Evolutionary conservation across 2,888 invertebrate species (phyloP).

Genomic region (Melinopterus prodromus): DNA sequence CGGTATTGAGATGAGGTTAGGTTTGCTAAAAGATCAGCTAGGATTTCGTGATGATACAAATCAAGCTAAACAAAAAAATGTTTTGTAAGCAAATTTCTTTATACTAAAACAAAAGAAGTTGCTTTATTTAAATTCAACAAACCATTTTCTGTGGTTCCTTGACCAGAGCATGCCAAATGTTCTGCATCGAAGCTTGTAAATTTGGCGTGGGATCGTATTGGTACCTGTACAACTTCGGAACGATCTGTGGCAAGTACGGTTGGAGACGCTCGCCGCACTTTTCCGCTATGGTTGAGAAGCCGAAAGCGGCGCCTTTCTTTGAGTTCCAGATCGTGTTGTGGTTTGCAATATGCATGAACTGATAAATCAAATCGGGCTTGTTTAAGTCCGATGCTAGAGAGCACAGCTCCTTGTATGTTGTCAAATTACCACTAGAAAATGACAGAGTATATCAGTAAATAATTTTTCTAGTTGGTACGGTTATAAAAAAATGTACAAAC

Average conservation of each 20-base stretch:
- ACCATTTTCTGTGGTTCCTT: conserved; percentile 85
- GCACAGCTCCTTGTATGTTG: conserved; percentile 95
- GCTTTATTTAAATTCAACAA: conserved; percentile 43
- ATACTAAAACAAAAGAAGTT: neutral
- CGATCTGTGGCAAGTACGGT: conserved; percentile 82
- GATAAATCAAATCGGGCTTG: conserved; percentile 93
- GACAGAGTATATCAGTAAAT: neutral
- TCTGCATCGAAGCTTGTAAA: conserved; percentile 91
- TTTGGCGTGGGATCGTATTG: conserved; percentile 94
- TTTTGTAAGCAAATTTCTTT: neutral
- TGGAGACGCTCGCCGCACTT: conserved; percentile 85
- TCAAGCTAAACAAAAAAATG: conserved; percentile 68
- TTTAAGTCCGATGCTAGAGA: conserved; percentile 93
- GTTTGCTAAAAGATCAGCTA: conserved; percentile 82
- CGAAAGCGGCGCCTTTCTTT: conserved; percentile 93
- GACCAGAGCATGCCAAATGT: conserved; percentile 93
- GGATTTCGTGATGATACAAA: conserved; percentile 80
- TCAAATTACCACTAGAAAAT: conserved; percentile 78
- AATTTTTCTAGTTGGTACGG: conserved; percentile 13
- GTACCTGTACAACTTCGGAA: conserved; percentile 89
- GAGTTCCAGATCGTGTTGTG: conserved; percentile 96
- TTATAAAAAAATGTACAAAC: conserved; percentile 60
- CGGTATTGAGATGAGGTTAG: conserved; percentile 88
- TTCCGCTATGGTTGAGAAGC: conserved; percentile 86
- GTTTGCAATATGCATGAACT: conserved; percentile 95